phyloP scores from a whole-genome alignment of 2,797 vertebrate genomes.

The Euphonia xanthogaster region DNA sequence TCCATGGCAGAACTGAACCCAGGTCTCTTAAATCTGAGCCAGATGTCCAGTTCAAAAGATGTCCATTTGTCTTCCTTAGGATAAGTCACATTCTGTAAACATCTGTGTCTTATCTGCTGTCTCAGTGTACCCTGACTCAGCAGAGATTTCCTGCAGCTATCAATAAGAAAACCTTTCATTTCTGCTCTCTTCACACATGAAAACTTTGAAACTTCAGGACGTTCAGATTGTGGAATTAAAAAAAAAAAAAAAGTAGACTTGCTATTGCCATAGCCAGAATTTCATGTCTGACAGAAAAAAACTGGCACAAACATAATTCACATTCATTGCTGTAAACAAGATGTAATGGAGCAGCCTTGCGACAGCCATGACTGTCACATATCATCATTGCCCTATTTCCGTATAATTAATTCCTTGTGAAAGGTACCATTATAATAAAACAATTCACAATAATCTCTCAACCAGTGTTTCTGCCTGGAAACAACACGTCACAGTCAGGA shows the following conservation, averaged over 20 bases:
- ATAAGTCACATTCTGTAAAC: slow-evolving; percentile 19
- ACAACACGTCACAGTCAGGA: not conserved
- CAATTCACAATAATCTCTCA: not conserved
- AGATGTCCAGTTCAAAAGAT: slow-evolving; percentile 6
- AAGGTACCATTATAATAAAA: slow-evolving; percentile 20
- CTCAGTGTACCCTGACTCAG: not conserved
- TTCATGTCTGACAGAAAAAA: not conserved
- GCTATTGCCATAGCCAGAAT: not conserved
- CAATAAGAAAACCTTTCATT: not conserved
- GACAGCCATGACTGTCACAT: not conserved
- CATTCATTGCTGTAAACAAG: slow-evolving; percentile 29
- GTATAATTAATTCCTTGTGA: slow-evolving; percentile 39
- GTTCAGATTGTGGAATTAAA: not conserved
- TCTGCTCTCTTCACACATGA: not conserved
- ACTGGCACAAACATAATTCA: not conserved
- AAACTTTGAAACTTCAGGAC: not conserved
- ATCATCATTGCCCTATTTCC: slow-evolving; percentile 19
- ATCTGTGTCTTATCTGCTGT: slow-evolving; percentile 1
- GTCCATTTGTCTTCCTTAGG: not conserved
- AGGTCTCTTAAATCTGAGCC: slow-evolving; percentile 8
- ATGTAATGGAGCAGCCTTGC: slow-evolving; percentile 1
- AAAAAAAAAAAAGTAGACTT: not conserved
- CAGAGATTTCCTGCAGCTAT: not conserved
- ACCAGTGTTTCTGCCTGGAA: not conserved
- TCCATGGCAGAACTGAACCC: not conserved